Evolutionary conservation across 2,888 invertebrate species (phyloP).

Genomic region (Pseudococcus viburni): DNA sequence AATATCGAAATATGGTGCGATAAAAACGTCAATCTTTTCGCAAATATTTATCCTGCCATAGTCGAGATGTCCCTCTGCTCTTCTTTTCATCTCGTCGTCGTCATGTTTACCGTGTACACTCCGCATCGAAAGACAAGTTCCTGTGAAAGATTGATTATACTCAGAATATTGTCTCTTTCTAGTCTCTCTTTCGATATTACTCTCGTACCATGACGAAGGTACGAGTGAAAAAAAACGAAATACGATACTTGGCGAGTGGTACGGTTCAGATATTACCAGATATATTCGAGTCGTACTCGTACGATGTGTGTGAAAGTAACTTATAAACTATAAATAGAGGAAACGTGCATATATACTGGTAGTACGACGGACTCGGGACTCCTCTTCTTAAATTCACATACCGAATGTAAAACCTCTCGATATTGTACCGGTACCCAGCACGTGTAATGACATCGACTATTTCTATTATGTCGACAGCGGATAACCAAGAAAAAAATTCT

Average conservation of each 20-base stretch:
- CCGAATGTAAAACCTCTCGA: constrained; percentile 16
- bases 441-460: constrained; percentile 24
- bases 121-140: not conserved
- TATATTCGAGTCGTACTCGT: constrained; percentile 17
- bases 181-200: not conserved
- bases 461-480: constrained; percentile 20
- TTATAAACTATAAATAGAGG: constrained; percentile 37
- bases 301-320: constrained; percentile 40
- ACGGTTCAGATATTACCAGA: constrained; percentile 13
- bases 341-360: not conserved
- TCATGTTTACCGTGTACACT: constrained; percentile 33
- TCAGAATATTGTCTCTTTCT: not conserved
- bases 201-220: not conserved
- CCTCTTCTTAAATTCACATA: constrained; percentile 26
- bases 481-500: not conserved
- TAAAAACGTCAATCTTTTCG: constrained; percentile 47
- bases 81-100: constrained; percentile 18
- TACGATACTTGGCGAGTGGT: not conserved
- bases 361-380: not conserved
- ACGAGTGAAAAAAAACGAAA: not conserved
- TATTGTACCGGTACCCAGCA: constrained; percentile 43
- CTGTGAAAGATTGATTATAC: constrained; percentile 10
- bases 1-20: constrained; percentile 28
- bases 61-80: not conserved
- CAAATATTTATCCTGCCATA: constrained; percentile 36